These are phyloP conservation scores for Melipona bicolor DNA, from an alignment of 2,888 invertebrate genomes.

Conservation along the genomic window DNA sequence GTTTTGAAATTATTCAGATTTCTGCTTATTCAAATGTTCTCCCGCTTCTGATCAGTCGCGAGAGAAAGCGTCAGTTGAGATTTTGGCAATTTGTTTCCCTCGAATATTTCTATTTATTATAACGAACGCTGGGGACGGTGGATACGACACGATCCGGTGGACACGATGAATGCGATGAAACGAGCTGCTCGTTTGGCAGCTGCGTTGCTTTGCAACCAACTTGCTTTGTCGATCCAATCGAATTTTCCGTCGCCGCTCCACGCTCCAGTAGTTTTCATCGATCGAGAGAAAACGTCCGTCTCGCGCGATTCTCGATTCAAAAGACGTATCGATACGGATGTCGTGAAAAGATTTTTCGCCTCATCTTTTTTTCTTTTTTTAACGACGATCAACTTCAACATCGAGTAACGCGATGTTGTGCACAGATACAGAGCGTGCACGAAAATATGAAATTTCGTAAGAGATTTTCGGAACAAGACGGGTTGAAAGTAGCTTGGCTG, in stretches of 20 bases:
- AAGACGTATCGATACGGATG: slow-evolving; percentile 39
- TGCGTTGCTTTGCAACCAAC: slow-evolving; percentile 14
- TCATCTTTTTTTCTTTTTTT: background rate
- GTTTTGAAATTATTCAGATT: too few relatives aligned
- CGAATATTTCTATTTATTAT: slow-evolving; percentile 41
- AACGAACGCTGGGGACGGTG: background rate
- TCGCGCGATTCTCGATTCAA: too few relatives aligned
- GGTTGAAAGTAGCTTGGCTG: background rate
- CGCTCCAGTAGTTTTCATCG: slow-evolving; percentile 53
- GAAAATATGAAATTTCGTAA: background rate
- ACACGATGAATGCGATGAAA: slow-evolving; percentile 19
- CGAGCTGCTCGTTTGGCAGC: slow-evolving; percentile 18
- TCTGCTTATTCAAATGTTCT: background rate
- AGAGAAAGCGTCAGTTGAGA: background rate
- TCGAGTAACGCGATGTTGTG: too few relatives aligned
- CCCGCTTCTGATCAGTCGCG: background rate
- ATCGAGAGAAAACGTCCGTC: background rate
- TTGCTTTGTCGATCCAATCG: slow-evolving; percentile 57
- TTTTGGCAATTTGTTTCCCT: slow-evolving; percentile 13
- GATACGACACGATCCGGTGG: too few relatives aligned
- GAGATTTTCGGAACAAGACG: background rate
- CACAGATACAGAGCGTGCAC: too few relatives aligned
- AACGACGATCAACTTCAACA: too few relatives aligned
- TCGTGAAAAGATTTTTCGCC: background rate
- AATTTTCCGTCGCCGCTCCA: slow-evolving; percentile 25